These are phyloP conservation scores for Polyodon spathula DNA, from an alignment of 2,113 vertebrate genomes.

Conservation along the genomic window DNA sequence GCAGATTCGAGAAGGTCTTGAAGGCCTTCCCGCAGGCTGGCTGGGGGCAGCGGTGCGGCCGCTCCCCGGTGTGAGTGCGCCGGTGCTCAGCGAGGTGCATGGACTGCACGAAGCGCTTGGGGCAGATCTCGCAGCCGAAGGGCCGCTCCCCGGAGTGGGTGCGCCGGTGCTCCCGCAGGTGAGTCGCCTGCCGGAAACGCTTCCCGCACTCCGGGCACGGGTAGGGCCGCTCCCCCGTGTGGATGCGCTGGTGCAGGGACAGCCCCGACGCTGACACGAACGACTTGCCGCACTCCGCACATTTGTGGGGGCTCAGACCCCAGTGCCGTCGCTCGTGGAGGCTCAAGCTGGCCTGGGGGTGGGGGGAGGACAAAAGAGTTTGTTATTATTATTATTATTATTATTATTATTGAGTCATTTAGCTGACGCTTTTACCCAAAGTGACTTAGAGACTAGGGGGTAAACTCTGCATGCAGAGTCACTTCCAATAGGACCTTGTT, in stretches of 20 bases:
- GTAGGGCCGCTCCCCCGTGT: conserved; percentile 63
- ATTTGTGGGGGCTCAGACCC: conserved; percentile 57
- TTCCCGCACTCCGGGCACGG: conserved; percentile 72
- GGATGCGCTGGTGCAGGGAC: conserved; percentile 73
- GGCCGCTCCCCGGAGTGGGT: conserved; percentile 76
- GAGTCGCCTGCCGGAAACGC: conserved; percentile 77
- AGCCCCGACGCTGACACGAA: conserved; percentile 78
- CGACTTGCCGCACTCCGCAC: conserved; percentile 64
- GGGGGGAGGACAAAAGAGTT: no score
- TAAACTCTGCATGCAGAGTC: no score
- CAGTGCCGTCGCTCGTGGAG: conserved; percentile 45
- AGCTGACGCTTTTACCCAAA: no score
- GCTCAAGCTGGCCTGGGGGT: conserved; percentile 25
- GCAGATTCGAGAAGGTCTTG: conserved; percentile 78
- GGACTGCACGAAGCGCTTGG: conserved; percentile 76
- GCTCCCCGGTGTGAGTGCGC: conserved; percentile 70
- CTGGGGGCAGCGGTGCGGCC: conserved; percentile 63
- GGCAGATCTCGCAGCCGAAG: conserved; percentile 69
- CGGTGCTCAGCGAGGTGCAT: conserved; percentile 80
- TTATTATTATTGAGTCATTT: no score
- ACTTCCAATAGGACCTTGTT: no score
- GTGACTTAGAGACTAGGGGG: no score
- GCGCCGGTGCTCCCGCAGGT: conserved; percentile 80
- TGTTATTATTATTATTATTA: no score
- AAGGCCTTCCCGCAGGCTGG: conserved; percentile 77